Conservation (phyloP, 2,797 vertebrate genomes). For the Gadopsis bispinosus region DNA sequence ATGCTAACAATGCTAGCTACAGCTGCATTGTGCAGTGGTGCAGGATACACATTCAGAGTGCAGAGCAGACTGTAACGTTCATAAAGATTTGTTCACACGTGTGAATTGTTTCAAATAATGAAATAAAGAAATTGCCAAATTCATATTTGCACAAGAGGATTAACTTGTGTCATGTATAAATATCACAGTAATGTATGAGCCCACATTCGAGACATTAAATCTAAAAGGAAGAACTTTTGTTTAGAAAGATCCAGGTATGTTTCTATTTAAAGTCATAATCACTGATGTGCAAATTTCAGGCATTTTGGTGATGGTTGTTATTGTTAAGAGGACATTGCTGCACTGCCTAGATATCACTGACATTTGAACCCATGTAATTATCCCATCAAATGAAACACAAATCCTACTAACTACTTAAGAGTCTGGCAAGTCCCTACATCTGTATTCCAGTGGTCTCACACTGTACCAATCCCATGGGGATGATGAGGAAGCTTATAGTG, state of each 20-base stretch:
- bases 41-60: not conserved
- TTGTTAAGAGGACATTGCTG: not conserved
- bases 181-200: not conserved
- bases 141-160: not conserved
- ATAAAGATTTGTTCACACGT: not conserved
- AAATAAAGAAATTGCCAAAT: not conserved
- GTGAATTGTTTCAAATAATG: slow-evolving; percentile 1
- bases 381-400: slow-evolving; percentile 8
- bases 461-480: slow-evolving; percentile 15
- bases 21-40: not conserved
- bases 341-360: slow-evolving; percentile 6
- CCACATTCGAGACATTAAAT: not conserved
- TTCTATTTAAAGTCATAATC: not conserved
- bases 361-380: not conserved
- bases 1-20: not conserved
- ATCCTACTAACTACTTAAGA: slow-evolving; percentile 21
- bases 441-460: slow-evolving; percentile 27
- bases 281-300: not conserved
- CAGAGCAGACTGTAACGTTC: not conserved
- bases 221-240: not conserved
- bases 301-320: not conserved
- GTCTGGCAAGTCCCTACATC: not conserved
- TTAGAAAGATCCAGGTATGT: not conserved
- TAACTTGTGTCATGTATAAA: not conserved
- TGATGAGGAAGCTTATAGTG: slow-evolving; percentile 40